Base-by-base conservation (phyloP, 92 coral and sea anemone genomes). In the Siderastrea radians region DNA sequence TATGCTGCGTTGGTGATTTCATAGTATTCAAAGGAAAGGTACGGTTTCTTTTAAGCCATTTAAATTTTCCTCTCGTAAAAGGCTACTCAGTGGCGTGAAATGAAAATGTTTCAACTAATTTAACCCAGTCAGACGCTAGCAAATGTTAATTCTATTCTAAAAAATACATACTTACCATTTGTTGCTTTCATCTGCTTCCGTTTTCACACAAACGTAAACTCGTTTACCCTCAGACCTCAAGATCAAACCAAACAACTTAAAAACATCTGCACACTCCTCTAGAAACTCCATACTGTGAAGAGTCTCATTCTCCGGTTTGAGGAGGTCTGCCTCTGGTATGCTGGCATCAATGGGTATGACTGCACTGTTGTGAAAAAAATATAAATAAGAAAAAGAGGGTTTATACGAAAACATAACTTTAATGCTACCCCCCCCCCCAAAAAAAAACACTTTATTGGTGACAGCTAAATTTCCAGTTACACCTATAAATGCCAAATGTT, bases 281-380 rank as follows among this genome's bases (percentile, higher is more conserved):
- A 12, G 15, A 55, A 43, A 53, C 2, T 6, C 45, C n/a, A 38
- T 17, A 5, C 78, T 60, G 47, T 82, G 78, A 2, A 82, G 65
- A 1, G 78, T 82, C 1, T 82, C 86, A 50, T 82, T 54, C 45
- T 82, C 86, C 7, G 78, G 86, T 45, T 45, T 66, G 2, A 82
- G 17, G 1, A 82, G 47, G 52, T 82, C 86, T 19, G 77, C 78
- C 13, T 54, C 49, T 9, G 86, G 78, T 16, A 82, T 19, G 52
- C 9, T 43, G 62, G 50, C 46, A 19, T 77, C 81, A 9, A 77
- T 7, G 3, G 44, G 60, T 16, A 77, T 54, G 6, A 1, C 13
- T 45, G 47, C 46, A 45, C 43, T 77, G 16, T 77, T 16, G 68
- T 60, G 26, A 44, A 6, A n/a, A 17, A 54, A 75, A 7, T 26